Evolutionary conservation across 2,888 invertebrate genomes (phyloP), one percentile per base, ranked within the genome.

Genomic region (Oegoconia quadripuncta): DNA sequence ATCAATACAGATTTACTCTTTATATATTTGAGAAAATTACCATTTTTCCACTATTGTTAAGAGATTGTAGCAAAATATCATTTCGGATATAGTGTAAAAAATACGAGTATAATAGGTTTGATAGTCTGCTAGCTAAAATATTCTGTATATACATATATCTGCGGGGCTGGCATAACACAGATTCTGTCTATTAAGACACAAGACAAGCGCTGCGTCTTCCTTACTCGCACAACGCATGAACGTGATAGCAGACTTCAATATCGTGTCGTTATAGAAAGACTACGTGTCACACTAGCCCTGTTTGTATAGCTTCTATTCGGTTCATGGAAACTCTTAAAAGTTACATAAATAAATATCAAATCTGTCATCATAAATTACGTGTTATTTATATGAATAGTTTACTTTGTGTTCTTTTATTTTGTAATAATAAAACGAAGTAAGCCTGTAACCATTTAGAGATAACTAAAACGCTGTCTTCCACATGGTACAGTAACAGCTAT

Each of bases 381-480:
- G 44, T 53, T 50, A 50, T 53, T 50, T n/a, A n/a, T n/a, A n/a
- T n/a, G n/a, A n/a, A 57, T 48, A 55, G 51, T 27, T 48, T 18
- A 27, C 25, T 34, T 22, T 35, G 38, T 34, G 38, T 46, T 45
- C 41, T 44, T 15, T 34, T 31, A 37, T 34, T 41, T 16, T 33
- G 33, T 41, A 35, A 39, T 22, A 42, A 41, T 31, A 39, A 46
- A 37, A 51, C 43, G 42, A 50, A 44, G 55, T 45, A 44, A 52
- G 36, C 37, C 43, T 42, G 37, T 34, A 54, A 65, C 73, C 74
- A 76, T 68, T 58, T 39, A 59, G 73, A 77, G 74, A 76, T 51
- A 79, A 78, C 76, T 76, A 77, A 76, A 77, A 78, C 78, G 75
- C 62, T 76, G 58, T 74, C 78, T 77, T 74, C 56, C 42, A 58